These are phyloP conservation scores for Alosa alosa DNA, from an alignment of 2,113 vertebrate genomes.

Conservation along the genomic window DNA sequence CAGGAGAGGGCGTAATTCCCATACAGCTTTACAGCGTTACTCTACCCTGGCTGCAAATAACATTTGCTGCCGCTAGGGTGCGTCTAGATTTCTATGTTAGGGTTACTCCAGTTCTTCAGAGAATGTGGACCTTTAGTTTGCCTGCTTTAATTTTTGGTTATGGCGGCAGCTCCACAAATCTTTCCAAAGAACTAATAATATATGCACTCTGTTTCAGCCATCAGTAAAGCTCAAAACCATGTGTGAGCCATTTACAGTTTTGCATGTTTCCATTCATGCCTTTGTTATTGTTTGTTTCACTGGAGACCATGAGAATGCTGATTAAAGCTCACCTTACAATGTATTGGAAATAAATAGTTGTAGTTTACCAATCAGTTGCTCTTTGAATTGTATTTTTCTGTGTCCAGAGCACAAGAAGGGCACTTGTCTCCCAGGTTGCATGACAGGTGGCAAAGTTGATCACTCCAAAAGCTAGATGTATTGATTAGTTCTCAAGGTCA, in stretches of 20 bases:
- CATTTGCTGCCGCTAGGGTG: too few species aligned
- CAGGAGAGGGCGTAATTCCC: background rate
- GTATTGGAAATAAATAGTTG: too few species aligned
- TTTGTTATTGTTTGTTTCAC: background rate
- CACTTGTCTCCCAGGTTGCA: too few species aligned
- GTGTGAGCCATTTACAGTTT: background rate
- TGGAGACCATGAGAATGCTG: background rate
- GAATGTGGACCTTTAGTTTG: background rate
- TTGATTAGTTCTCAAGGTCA: too few species aligned
- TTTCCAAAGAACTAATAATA: background rate
- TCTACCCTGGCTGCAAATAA: background rate
- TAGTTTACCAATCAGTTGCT: too few species aligned
- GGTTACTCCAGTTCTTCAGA: too few species aligned
- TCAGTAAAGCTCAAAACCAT: background rate
- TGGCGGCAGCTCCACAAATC: background rate
- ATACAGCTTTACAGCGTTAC: background rate
- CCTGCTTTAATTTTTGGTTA: background rate
- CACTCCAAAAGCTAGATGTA: too few species aligned
- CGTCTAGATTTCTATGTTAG: too few species aligned
- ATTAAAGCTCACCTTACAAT: background rate
- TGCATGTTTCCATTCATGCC: background rate
- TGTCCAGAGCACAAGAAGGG: too few species aligned
- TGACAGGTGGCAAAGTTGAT: too few species aligned
- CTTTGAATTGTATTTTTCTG: too few species aligned
- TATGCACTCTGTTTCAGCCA: background rate